Percentiles rank a stretch among this genome's conserved stretches.
phyloP scores from a whole-genome alignment of 2,113 vertebrate genomes.

The Trogon surrucura region DNA sequence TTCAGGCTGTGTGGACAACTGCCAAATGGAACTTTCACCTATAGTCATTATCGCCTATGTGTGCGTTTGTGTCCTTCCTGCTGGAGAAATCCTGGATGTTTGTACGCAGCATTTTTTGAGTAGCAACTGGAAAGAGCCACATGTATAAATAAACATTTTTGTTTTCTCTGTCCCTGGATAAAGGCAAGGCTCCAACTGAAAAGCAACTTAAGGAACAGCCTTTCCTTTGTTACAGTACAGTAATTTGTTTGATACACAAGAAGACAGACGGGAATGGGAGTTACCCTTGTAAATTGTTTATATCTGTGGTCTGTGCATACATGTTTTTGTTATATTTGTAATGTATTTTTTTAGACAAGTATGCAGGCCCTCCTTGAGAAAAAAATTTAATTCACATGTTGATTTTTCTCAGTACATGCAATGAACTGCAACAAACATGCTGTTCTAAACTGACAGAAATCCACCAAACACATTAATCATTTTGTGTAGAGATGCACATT shows the following conservation, averaged over 20 bases:
- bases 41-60: slow-evolving; percentile 28
- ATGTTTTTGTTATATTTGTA: slow-evolving; percentile 46
- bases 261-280: slow-evolving; percentile 34
- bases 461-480: background rate
- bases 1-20: slow-evolving; percentile 64
- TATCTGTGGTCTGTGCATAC: slow-evolving; percentile 30
- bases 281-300: slow-evolving; percentile 40
- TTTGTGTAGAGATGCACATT: background rate
- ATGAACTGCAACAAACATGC: background rate
- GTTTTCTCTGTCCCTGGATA: background rate
- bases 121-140: slow-evolving; percentile 29
- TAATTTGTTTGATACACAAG: slow-evolving; percentile 43
- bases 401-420: background rate
- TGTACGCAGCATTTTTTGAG: slow-evolving; percentile 3
- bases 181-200: slow-evolving; percentile 32
- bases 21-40: slow-evolving; percentile 66
- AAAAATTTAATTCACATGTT: background rate
- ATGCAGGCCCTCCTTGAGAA: slow-evolving; percentile 18
- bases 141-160: slow-evolving; percentile 66
- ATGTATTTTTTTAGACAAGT: slow-evolving; percentile 61
- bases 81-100: slow-evolving; percentile 44
- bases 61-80: background rate
- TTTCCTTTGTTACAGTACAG: slow-evolving; percentile 46
- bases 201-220: slow-evolving; percentile 18
- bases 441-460: background rate